Base-by-base conservation (phyloP, 2,113 vertebrate species). In the Glaucidium brasilianum region DNA sequence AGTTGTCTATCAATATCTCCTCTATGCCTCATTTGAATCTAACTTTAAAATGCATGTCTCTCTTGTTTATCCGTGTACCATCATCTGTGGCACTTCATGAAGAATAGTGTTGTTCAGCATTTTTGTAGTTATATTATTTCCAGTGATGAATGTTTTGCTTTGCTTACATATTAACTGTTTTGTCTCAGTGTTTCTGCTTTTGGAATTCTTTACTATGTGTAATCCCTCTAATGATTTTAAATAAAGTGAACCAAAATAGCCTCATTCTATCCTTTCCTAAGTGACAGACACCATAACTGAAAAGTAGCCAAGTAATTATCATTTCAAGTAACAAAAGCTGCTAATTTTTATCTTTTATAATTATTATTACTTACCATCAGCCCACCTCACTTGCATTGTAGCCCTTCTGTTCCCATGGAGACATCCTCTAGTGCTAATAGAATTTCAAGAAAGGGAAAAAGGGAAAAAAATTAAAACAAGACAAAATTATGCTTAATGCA, bases 231-330 rank as follows among this genome's bases (percentile, higher is more conserved):
- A 64, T 16, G 6, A 39, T 74, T 94, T 92, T 41, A 82, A 64
- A 56, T 64, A 37, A 73, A 75, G 39, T 75, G 4, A 77, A 69
- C 3, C 2, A 29, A 18, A 84, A 75, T 29, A 80, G 3, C 11
- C 9, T 63, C 4, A 35, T 32, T 60, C 6, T 56, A 10, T 50
- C 21, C 16, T 50, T 87, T 67, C 64, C 25, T 90, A 60, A 90
- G 34, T 91, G 82, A 56, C 34, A 89, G 56, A 25, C 56, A 84
- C 5, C 86, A 94, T 72, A 50, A 88, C 10, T 59, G 37, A 50
- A 39, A 26, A 82, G 27, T 91, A 95, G 94, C 17, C 27, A 95
- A 52, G 35, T 89, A 92, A 96, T 96, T 81, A 76, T 69, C 22
- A 88, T 71, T 60, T 85, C 55, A 81, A 92, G 79, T 71, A 82